Base-by-base conservation (phyloP, 2,113 vertebrate species). In the Melanostigma gelatinosum region DNA sequence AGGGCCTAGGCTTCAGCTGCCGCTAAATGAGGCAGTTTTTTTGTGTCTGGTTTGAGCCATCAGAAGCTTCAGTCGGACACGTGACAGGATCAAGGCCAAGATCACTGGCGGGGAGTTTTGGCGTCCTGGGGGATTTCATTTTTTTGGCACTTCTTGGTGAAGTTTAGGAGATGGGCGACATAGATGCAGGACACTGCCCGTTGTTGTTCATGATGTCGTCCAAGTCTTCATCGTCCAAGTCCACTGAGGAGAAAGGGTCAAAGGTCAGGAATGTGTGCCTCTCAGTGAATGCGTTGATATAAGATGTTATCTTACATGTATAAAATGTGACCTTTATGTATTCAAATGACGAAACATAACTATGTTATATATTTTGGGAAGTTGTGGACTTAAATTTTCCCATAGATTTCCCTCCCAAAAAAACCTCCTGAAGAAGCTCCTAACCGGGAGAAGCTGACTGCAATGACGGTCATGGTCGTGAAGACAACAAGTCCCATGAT, bases 181-280 rank as follows among this genome's bases (percentile, higher is more conserved):
- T 81, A 65, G 93, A 89, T 1, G 93, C 89, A 2, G 95, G 93
- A 85, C 94, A 95, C 83, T 91, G 94, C 36, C 94, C 86, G 18
- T 95, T 95, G 89, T 95, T 95, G 91, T 95, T 96, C 93, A 95
- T 95, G 81, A 95, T 92, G 85, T 95, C 94, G 29, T 95, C 95
- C 89, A 95, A 60, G 67, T 95, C 94, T 87, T 95, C 94, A 8
- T 96, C 95, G 0, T 94, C 94, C 77, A 96, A 77, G 60, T 94
- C 95, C 88, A 96, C 95, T 96, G 86, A 18, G 69, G 72, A 68
- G 72, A 57, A 60, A 57, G 63, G 13, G 74, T 15, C 11, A 81
- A 48, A 81, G 44, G 68, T 82, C 32, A 79, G 22, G 13, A 27
- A 61, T 20, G 20, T 10, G 16, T 0, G 1, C 1, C 0, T 44